Base-by-base conservation (phyloP, 2,888 invertebrate species). In the Apodemia duryi region DNA sequence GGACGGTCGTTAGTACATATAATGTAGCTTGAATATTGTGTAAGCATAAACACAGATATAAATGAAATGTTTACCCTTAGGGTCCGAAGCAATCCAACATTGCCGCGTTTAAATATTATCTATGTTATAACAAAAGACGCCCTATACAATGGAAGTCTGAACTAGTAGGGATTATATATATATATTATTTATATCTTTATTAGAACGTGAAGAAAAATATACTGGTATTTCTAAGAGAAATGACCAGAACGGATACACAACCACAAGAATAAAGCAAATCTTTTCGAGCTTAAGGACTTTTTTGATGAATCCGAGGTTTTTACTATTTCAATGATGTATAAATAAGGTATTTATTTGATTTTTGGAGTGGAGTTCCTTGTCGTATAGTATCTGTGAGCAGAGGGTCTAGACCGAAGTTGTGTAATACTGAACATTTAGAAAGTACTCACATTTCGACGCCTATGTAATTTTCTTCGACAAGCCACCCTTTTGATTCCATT, bases 401-500 rank as follows among this genome's bases (percentile, higher is more conserved):
- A 21, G 21, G 21, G 21, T 21, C 21, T 21, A 21, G 21, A 21
- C 21, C 21, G 21, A 21, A 21, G 21, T 21, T 21, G 21, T 21
- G 21, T 21, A 21, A 21, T 21, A 21, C 21, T 54, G 5, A 35
- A 35, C 35, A 4, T 38, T 57, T 35, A 5, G 41, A 13, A 63
- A 64, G 57, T 28, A 77, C 80, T 71, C 69, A 91, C 92, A 92
- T 82, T n/a, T 82, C 76, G 0, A 96, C 94, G 1, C 96, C 97
- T 28, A 89, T 86, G 1, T 94, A 93, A 71, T 96, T 96, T 2
- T 87, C 86, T 0, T 63, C 13, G 0, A 93, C 91, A 69, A 94
- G 83, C 72, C 93, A 93, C 0, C 93, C 83, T 0, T 95, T 91
- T 2, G 86, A 84, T 2, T 82, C 78, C 97, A 98, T 97, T 76